Conservation (phyloP, 2,888 invertebrate genomes). For the Agonopterix alstromeriana region DNA sequence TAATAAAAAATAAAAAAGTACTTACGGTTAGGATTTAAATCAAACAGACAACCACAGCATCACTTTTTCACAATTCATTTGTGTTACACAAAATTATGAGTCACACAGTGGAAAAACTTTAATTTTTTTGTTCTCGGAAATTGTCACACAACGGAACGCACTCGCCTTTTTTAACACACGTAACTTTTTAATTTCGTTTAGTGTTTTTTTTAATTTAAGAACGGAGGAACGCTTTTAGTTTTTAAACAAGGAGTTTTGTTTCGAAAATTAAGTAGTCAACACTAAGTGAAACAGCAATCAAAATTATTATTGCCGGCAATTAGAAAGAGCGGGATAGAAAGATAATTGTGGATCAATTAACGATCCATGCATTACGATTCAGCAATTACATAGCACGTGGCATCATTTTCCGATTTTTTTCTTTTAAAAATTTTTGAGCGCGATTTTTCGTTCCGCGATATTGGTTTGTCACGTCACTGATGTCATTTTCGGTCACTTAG, state of each 20-base stretch:
- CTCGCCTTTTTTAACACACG: slow-evolving; percentile 24
- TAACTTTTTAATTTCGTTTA: background rate
- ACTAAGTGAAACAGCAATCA: slow-evolving; percentile 28
- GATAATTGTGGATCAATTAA: slow-evolving; percentile 60
- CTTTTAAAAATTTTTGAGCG: slow-evolving; percentile 19
- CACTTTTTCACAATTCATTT: slow-evolving; percentile 52
- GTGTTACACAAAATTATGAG: slow-evolving; percentile 26
- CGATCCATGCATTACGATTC: slow-evolving; percentile 50
- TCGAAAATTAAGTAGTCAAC: slow-evolving; percentile 20
- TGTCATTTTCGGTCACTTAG: slow-evolving; percentile 53
- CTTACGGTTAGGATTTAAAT: slow-evolving; percentile 46
- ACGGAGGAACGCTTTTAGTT: background rate
- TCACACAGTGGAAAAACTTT: too few relatives aligned
- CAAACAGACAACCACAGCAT: slow-evolving; percentile 52
- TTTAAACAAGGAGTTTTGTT: slow-evolving; percentile 12
- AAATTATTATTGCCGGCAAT: slow-evolving; percentile 47
- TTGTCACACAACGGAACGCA: slow-evolving; percentile 14
- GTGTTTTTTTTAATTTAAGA: slow-evolving; percentile 9
- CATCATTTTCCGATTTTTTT: slow-evolving; percentile 45
- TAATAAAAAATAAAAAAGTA: slow-evolving; percentile 16
- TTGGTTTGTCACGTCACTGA: slow-evolving; percentile 53
- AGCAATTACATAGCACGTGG: slow-evolving; percentile 62
- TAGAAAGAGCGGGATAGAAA: slow-evolving; percentile 57
- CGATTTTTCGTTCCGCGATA: slow-evolving; percentile 9
- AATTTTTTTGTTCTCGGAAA: slow-evolving; percentile 19